phyloP scores from a whole-genome alignment of 2,113 vertebrate species.

The Haplochromis vanheusdeni region DNA sequence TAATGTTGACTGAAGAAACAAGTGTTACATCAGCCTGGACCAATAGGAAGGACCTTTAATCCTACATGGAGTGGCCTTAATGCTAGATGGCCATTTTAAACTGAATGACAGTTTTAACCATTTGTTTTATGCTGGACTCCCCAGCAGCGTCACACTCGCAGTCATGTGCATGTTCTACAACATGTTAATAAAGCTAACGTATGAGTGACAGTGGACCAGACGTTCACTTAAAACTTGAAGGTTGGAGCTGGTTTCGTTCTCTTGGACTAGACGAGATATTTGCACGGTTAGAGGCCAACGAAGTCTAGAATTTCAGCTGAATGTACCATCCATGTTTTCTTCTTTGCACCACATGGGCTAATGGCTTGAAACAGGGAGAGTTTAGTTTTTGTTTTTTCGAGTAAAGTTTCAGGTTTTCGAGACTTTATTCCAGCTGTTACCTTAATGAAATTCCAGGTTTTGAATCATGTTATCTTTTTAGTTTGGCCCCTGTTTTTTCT shows the following conservation, averaged over 20 bases:
- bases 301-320: constrained; percentile 22
- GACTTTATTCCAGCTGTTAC: not conserved
- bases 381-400: not conserved
- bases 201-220: constrained; percentile 28
- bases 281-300: constrained; percentile 31
- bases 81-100: constrained; percentile 26
- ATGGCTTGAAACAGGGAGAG: constrained; percentile 3
- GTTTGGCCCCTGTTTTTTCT: not conserved
- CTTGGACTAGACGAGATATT: constrained; percentile 14
- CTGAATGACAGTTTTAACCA: not conserved
- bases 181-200: not conserved
- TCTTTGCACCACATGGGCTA: not conserved
- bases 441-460: not conserved
- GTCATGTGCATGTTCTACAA: constrained; percentile 2
- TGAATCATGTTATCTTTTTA: not conserved
- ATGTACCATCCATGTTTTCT: constrained; percentile 31
- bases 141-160: not conserved
- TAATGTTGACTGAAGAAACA: not conserved
- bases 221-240: constrained; percentile 54
- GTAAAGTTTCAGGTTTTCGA: not conserved
- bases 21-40: constrained; percentile 2
- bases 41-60: not conserved
- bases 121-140: constrained; percentile 3
- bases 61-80: constrained; percentile 45
- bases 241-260: constrained; percentile 3